These are phyloP conservation scores for Jaculus jaculus DNA, from an alignment of 2,113 vertebrate species.

Conservation along the genomic window DNA sequence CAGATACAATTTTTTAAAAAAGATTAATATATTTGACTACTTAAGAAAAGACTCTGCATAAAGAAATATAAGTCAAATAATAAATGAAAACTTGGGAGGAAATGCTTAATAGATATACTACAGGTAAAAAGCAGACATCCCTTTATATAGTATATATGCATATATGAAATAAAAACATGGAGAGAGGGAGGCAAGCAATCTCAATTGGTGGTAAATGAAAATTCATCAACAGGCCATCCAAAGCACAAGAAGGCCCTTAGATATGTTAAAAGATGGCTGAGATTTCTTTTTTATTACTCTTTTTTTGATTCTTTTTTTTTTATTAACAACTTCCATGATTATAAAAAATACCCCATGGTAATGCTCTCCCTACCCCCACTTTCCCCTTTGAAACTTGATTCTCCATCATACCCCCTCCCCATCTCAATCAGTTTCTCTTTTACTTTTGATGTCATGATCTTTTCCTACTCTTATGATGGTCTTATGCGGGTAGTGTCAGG, in stretches of 20 bases:
- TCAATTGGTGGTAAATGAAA: not conserved
- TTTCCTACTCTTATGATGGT: too few relatives aligned
- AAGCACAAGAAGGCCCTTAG: not conserved
- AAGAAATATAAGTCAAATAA: constrained; percentile 9
- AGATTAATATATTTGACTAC: not conserved
- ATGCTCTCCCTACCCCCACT: too few relatives aligned
- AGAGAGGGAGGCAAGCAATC: not conserved
- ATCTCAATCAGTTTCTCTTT: too few relatives aligned
- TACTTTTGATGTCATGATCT: too few relatives aligned
- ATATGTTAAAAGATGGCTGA: not conserved
- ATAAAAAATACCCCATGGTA: too few relatives aligned
- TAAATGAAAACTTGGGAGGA: not conserved
- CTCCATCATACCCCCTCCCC: too few relatives aligned
- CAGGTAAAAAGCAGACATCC: not conserved
- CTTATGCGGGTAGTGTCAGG: too few relatives aligned
- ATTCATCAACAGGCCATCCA: not conserved
- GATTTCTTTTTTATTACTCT: too few relatives aligned
- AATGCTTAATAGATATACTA: not conserved
- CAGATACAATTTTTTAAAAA: not conserved
- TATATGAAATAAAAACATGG: not conserved
- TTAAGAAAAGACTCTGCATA: not conserved
- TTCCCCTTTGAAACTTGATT: too few relatives aligned
- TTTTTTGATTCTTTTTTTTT: too few relatives aligned
- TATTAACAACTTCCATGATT: too few relatives aligned
- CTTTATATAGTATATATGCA: not conserved